These are phyloP conservation scores for Lithobates sylvaticus DNA, from an alignment of 2,797 vertebrate genomes.

Conservation along the genomic window DNA sequence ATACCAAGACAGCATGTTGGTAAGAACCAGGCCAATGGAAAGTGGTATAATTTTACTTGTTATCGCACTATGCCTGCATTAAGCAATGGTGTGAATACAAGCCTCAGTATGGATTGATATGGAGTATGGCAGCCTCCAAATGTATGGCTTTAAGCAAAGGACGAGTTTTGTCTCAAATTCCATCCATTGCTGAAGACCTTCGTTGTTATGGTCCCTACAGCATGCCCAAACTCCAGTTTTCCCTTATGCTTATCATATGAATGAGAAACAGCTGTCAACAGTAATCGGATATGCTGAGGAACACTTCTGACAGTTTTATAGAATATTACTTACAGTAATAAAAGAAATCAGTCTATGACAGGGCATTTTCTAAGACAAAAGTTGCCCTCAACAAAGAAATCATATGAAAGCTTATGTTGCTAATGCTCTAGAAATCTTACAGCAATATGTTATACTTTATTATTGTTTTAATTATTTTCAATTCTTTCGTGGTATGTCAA, in stretches of 20 bases:
- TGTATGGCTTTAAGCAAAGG: background rate
- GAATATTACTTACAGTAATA: constrained; percentile 41
- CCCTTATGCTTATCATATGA: constrained; percentile 51
- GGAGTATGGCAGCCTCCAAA: background rate
- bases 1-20: no score
- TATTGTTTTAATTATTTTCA: background rate
- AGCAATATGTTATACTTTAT: background rate
- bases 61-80: no score
- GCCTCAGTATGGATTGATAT: background rate
- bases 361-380: background rate
- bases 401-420: background rate
- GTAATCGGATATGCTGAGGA: background rate
- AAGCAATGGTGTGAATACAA: no score
- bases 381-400: constrained; percentile 2
- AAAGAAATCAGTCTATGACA: background rate
- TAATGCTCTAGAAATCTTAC: background rate
- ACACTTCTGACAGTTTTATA: constrained; percentile 31
- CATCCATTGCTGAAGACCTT: background rate
- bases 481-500: background rate
- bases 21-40: no score
- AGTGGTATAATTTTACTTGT: no score
- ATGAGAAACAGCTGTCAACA: constrained; percentile 49
- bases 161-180: constrained; percentile 1
- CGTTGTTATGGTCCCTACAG: constrained; percentile 21
- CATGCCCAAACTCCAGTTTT: background rate